A percentile compares a stretch with the other conserved stretches of the same genome.
phyloP scores from a whole-genome alignment of 2,797 vertebrate genomes.

The Paratrypauchen microcephalus region DNA sequence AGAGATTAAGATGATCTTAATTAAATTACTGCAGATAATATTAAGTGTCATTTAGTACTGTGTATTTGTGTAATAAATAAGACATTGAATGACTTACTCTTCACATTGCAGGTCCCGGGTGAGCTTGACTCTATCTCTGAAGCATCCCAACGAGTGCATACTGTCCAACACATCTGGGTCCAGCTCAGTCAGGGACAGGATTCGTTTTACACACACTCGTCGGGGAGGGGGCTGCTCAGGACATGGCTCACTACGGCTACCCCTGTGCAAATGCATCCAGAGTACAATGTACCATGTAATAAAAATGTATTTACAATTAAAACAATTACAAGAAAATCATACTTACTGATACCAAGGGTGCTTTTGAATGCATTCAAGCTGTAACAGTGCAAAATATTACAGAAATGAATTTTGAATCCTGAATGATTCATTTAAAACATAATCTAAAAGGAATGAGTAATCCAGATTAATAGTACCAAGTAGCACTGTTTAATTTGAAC shows the following conservation, averaged over 20 bases:
- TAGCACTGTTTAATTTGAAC: no score
- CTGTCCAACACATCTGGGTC: slow-evolving; percentile 93
- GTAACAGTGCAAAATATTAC: slow-evolving; percentile 61
- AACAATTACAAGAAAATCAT: slow-evolving; percentile 29
- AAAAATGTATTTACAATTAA: not conserved
- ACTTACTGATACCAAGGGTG: slow-evolving; percentile 95
- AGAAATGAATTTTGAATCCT: not conserved
- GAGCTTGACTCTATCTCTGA: slow-evolving; percentile 87
- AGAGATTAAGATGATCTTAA: not conserved
- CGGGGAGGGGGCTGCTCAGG: slow-evolving; percentile 87
- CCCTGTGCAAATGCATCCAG: slow-evolving; percentile 62
- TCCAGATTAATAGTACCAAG: no score
- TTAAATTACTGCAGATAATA: not conserved
- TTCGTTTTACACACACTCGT: slow-evolving; percentile 84
- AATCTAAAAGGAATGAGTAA: no score
- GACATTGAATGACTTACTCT: slow-evolving; percentile 74
- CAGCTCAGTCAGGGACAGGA: slow-evolving; percentile 87
- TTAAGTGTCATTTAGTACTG: not conserved
- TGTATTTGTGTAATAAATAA: not conserved
- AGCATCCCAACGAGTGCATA: slow-evolving; percentile 93
- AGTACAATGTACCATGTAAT: slow-evolving; percentile 10
- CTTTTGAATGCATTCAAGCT: slow-evolving; percentile 93
- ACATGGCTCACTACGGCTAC: slow-evolving; percentile 86
- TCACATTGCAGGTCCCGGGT: slow-evolving; percentile 90
- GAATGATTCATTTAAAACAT: no score